Evolutionary conservation across 1,140 invertebrate genomes (phyloP), one percentile per base, ranked within the genome.

Genomic region (Trichonephila inaurata): DNA sequence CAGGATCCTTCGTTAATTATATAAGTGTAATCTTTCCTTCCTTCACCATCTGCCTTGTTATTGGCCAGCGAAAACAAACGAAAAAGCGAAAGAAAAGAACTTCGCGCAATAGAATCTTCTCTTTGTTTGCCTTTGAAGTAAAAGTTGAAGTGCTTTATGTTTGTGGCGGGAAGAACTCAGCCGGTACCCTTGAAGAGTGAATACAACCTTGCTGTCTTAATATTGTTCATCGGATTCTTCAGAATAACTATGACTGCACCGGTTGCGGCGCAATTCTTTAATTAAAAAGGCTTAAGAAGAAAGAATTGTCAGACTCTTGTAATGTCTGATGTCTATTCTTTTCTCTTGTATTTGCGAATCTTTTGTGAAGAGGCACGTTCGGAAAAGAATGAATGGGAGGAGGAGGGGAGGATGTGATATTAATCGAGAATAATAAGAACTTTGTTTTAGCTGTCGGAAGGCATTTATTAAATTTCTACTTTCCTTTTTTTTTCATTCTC

Each of bases 381-480:
- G 66, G n/a, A 69, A 69, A n/a, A 69, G 66, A 21, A 77, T 40
- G 28, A 40, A 40, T 40, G 33, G 33, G 33, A 40, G 72, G 2
- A 33, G 33, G 6, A 33, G 72, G 28, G 14, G 72, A 18, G 82
- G 51, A 51, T 21, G 82, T 5, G 82, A n/a, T 16, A 60, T 60
- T 58, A 61, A 61, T 77, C 72, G 51, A 14, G 12, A 85, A 85
- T 60, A 85, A 85, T 61, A 61, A 60, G 33, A 61, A 85, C 83
- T 60, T 85, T 85, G 83, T 85, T 85, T 88, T 24, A 8, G 88
- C 66, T 89, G 88, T 72, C 64, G n/a, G 88, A 89, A 89, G 58
- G 28, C n/a, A 21, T 88, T 88, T 88, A 60, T 83, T 83, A 60
- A 77, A 40, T 77, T 77, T 83, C 44, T 58, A 18, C 58, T 60